phyloP scores from a whole-genome alignment of 2,113 vertebrate species.

The Neodontobutis hainanensis region DNA sequence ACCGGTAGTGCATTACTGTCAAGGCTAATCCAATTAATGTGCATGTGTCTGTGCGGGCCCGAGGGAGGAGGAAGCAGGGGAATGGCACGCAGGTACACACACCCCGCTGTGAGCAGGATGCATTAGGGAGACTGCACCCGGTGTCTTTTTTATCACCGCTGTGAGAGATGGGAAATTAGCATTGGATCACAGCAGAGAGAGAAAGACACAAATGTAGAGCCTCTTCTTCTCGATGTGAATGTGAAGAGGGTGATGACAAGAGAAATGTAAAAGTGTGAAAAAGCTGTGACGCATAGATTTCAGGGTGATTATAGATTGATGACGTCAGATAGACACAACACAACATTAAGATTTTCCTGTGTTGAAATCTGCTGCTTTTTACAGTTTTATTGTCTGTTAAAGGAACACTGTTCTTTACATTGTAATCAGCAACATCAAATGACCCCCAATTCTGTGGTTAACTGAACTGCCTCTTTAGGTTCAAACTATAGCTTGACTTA shows the following conservation, averaged over 20 bases:
- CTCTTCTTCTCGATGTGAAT: neutral
- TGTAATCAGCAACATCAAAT: too few relatives aligned
- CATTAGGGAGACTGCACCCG: constrained; percentile 55
- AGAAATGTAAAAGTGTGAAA: neutral
- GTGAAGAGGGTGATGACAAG: neutral
- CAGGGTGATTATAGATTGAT: too few relatives aligned
- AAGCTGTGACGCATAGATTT: too few relatives aligned
- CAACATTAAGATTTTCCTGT: too few relatives aligned
- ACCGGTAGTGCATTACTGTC: constrained; percentile 76
- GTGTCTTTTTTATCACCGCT: constrained; percentile 58
- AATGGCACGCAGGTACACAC: constrained; percentile 21
- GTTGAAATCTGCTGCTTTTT: too few relatives aligned
- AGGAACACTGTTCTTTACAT: too few relatives aligned
- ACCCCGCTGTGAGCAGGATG: constrained; percentile 57
- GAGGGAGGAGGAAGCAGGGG: constrained; percentile 24
- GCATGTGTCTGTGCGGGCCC: constrained; percentile 58
- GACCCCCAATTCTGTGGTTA: too few relatives aligned
- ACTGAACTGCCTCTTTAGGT: too few relatives aligned
- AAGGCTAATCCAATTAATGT: constrained; percentile 78
- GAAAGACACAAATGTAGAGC: constrained; percentile 16
- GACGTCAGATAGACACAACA: too few relatives aligned
- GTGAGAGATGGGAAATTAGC: constrained; percentile 54
- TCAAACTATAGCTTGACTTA: too few relatives aligned
- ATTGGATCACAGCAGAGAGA: constrained; percentile 40
- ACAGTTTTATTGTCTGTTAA: too few relatives aligned